phyloP scores from a whole-genome alignment of 2,797 vertebrate genomes.

The Pangasius macronema region DNA sequence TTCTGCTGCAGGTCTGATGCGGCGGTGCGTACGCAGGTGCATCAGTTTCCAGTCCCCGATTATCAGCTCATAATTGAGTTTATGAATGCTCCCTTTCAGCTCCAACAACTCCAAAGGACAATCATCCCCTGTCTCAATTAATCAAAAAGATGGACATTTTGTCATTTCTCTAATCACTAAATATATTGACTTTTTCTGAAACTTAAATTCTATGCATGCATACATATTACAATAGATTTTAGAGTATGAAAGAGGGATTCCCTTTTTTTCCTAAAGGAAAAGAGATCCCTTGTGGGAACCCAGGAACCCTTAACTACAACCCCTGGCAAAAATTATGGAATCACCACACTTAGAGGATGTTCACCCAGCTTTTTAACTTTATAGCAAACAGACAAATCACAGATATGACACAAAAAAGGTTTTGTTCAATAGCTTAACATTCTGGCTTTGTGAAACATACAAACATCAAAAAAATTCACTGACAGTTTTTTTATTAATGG shows the following conservation, averaged over 20 bases:
- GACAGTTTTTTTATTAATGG: too few relatives aligned
- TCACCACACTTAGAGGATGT: too few relatives aligned
- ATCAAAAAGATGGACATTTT: neutral
- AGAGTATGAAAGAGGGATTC: neutral
- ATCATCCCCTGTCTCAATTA: conserved; percentile 68
- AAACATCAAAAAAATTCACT: too few relatives aligned
- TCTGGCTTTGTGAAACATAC: too few relatives aligned
- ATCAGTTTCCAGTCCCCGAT: conserved; percentile 78
- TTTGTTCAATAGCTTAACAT: too few relatives aligned
- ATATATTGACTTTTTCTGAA: neutral
- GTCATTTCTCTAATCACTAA: neutral
- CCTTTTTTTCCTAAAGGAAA: neutral
- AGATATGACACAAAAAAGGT: too few relatives aligned
- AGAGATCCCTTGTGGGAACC: neutral
- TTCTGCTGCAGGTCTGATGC: conserved; percentile 63
- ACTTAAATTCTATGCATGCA: neutral
- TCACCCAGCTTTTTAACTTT: too few relatives aligned
- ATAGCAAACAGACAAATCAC: too few relatives aligned
- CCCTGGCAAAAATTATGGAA: too few relatives aligned
- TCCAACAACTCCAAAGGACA: conserved; percentile 74
- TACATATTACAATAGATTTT: neutral
- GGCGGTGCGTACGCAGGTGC: conserved; percentile 76
- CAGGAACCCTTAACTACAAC: neutral
- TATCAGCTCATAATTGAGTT: conserved; percentile 77
- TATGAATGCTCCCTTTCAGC: conserved; percentile 75